Evolutionary conservation across 2,888 invertebrate genomes (phyloP).

Genomic region (Tanypteryx hageni): DNA sequence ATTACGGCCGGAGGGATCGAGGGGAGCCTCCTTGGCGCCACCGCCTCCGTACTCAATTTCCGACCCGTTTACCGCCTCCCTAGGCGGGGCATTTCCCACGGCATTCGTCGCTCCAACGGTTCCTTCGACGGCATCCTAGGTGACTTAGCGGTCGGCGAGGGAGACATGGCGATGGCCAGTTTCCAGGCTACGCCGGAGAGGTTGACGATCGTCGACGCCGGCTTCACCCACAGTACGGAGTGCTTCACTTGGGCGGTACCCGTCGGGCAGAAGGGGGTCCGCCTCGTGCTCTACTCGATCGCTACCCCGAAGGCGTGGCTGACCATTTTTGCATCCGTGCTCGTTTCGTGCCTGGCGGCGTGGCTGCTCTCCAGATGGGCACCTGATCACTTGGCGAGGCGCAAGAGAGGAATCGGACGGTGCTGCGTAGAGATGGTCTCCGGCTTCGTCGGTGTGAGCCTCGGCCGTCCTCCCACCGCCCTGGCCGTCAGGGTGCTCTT

Average conservation of each 20-base stretch:
- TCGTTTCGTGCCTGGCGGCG: not conserved
- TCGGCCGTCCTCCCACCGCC: not conserved
- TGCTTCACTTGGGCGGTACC: constrained; percentile 42
- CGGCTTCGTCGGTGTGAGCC: constrained; percentile 19
- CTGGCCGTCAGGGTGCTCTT: not conserved
- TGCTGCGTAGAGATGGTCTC: not conserved
- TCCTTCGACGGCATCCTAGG: constrained; percentile 18
- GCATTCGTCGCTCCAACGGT: not conserved
- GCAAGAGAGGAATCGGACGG: not conserved
- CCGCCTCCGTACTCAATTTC: not conserved
- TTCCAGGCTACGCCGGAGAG: constrained; percentile 16
- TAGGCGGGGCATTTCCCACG: not conserved
- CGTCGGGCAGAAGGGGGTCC: not conserved
- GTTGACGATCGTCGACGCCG: not conserved
- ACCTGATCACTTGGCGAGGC: not conserved
- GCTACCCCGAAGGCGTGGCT: constrained; percentile 13
- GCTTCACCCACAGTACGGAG: constrained; percentile 1
- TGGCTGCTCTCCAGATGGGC: constrained; percentile 6
- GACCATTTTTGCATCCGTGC: not conserved
- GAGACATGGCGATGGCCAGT: constrained; percentile 30
- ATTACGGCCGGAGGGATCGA: constrained; percentile 16
- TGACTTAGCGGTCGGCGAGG: constrained; percentile 11
- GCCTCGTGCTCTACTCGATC: not conserved
- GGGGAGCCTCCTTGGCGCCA: not conserved
- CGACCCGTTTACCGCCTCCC: not conserved